These are phyloP conservation scores for Euglossa dilemma DNA, from an alignment of 1,140 invertebrate species.

Conservation along the genomic window DNA sequence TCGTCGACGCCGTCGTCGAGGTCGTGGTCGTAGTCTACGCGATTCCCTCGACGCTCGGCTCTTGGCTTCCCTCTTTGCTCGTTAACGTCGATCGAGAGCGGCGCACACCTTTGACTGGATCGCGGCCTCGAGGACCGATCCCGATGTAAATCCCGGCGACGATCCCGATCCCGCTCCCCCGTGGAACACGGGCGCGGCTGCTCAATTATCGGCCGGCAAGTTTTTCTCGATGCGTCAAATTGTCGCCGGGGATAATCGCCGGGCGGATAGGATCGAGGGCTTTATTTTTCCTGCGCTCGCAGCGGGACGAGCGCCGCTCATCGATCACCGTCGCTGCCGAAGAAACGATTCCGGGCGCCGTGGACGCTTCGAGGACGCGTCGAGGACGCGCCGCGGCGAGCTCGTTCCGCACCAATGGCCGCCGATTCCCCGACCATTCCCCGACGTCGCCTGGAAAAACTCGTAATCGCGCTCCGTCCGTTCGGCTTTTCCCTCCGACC, in stretches of 20 bases:
- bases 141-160: not conserved
- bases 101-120: not conserved
- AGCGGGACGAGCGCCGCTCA: slow-evolving; percentile 43
- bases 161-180: not conserved
- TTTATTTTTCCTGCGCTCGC: slow-evolving; percentile 42
- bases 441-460: slow-evolving; percentile 8
- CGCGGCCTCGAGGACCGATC: not conserved
- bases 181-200: not conserved
- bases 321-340: slow-evolving; percentile 61
- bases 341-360: slow-evolving; percentile 54
- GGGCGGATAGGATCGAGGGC: slow-evolving; percentile 53
- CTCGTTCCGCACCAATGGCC: slow-evolving; percentile 57
- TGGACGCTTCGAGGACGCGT: slow-evolving; percentile 23
- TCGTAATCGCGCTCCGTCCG: not conserved
- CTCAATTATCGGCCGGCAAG: slow-evolving; percentile 53
- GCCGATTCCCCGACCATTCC: slow-evolving; percentile 18
- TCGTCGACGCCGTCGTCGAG: no score
- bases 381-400: slow-evolving; percentile 43
- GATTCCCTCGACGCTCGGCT: no score
- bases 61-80: not conserved
- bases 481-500: not conserved
- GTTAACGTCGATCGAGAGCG: not conserved
- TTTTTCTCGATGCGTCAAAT: slow-evolving; percentile 65
- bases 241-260: slow-evolving; percentile 63
- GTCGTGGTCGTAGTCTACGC: no score